phyloP scores from a whole-genome alignment of 2,888 invertebrate genomes.

The Nemotelus pantherinus region DNA sequence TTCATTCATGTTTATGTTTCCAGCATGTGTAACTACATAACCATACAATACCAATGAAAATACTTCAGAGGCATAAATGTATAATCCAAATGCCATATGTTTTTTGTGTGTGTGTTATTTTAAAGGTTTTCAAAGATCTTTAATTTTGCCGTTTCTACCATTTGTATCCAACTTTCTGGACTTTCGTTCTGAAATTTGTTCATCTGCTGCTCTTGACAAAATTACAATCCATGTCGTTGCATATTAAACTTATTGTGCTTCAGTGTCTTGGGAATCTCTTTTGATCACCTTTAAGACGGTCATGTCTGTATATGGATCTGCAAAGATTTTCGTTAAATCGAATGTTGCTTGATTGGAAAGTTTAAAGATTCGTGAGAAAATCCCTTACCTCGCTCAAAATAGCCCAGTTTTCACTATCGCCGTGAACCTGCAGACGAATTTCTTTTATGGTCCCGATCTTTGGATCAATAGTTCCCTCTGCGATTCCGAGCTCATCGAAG shows the following conservation, averaged over 20 bases:
- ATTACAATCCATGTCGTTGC: slow-evolving; percentile 33
- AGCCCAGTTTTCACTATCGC: slow-evolving; percentile 87
- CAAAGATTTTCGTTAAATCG: not conserved
- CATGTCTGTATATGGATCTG: slow-evolving; percentile 50
- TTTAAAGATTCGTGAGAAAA: not conserved
- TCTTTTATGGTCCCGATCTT: slow-evolving; percentile 75
- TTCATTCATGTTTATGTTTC: too few species aligned
- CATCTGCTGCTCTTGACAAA: not conserved
- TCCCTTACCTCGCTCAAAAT: slow-evolving; percentile 84
- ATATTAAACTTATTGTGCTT: slow-evolving; percentile 25
- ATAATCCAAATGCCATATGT: too few species aligned
- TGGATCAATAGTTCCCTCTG: slow-evolving; percentile 74
- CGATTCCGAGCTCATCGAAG: slow-evolving; percentile 84
- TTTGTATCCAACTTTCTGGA: too few species aligned
- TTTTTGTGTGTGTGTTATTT: too few species aligned
- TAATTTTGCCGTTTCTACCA: too few species aligned
- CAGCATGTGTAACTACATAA: too few species aligned
- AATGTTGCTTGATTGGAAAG: not conserved
- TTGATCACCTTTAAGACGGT: slow-evolving; percentile 49
- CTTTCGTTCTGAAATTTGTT: too few species aligned
- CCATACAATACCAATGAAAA: too few species aligned
- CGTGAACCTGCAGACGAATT: slow-evolving; percentile 81
- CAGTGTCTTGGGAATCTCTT: slow-evolving; percentile 24
- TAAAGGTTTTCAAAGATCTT: too few species aligned
- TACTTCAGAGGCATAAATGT: too few species aligned